phyloP scores from a whole-genome alignment of 2,113 vertebrate species.

The Chionis minor region DNA sequence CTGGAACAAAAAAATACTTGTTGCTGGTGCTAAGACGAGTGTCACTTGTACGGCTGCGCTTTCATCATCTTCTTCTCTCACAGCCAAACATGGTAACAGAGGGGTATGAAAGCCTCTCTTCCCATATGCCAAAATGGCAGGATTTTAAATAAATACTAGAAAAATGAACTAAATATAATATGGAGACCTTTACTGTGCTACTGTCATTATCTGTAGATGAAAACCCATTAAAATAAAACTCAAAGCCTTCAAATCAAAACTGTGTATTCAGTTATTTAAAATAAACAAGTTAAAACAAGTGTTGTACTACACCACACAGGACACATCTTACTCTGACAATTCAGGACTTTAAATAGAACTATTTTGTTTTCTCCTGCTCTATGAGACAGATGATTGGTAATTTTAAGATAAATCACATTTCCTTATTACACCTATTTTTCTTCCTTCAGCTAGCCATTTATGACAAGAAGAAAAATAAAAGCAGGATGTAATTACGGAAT shows the following conservation, averaged over 20 bases:
- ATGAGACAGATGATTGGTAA: background rate
- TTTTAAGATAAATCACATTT: background rate
- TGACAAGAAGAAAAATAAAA: constrained; percentile 20
- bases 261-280: background rate
- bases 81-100: background rate
- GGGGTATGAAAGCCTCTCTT: background rate
- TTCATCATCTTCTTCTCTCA: background rate
- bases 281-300: background rate
- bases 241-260: background rate
- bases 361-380: background rate
- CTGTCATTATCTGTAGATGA: background rate
- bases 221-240: background rate
- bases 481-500: constrained; percentile 9
- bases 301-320: background rate
- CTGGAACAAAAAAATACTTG: constrained; percentile 6
- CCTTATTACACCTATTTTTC: background rate
- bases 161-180: background rate
- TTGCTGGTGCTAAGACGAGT: constrained; percentile 4
- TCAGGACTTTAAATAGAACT: background rate
- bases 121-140: background rate
- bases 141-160: constrained; percentile 19
- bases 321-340: background rate
- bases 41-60: background rate
- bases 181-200: background rate
- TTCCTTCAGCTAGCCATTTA: background rate